Base-by-base conservation (phyloP, 2,888 invertebrate species). In the Rhodophaea formosa region DNA sequence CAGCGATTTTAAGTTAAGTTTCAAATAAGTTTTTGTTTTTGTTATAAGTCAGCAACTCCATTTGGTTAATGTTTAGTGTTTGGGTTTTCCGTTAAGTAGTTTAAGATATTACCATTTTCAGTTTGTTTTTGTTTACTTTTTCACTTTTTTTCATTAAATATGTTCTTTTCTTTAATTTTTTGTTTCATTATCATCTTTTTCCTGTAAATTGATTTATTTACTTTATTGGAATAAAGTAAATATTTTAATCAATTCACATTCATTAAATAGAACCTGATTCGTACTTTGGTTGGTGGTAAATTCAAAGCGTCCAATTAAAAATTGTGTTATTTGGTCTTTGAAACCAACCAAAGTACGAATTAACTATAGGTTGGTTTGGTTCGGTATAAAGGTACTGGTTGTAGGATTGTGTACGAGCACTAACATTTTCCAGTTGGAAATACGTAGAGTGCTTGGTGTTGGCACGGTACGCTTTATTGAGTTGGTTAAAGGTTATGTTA, bases 1-100 rank as follows among this genome's bases (percentile, higher is more conserved):
- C 58, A 62, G 69, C 64, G 66, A 65, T 71, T 69, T 58, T 71
- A 66, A 58, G 54, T 72, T 69, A 70, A 69, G 69, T 57, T 69
- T 69, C 59, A 35, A 46, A 44, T 45, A 54, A 45, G 32, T 56
- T 56, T 51, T 56, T 56, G 52, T 56, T 56, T 55, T 44, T 52
- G 35, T 56, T 47, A 53, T 17, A 46, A 45, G 57, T 49, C 49
- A 51, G 44, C 49, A 52, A 47, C 23, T 47, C 47, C 45, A 43
- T 44, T 43, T 46, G 17, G 46, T 55, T 59, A 43, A 35, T 44
- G 29, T 46, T 12, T n/a, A 23, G 29, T 15, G 10, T 39, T 56
- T 32, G 17, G 14, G 15, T 47, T 56, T 56, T 49, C 1, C 45
- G 39, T 49, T 23, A 49, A 39, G 39, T 56, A 44, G n/a, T 53